Conservation (phyloP, 2,113 vertebrate species). For the Plecturocebus donacophilus region DNA sequence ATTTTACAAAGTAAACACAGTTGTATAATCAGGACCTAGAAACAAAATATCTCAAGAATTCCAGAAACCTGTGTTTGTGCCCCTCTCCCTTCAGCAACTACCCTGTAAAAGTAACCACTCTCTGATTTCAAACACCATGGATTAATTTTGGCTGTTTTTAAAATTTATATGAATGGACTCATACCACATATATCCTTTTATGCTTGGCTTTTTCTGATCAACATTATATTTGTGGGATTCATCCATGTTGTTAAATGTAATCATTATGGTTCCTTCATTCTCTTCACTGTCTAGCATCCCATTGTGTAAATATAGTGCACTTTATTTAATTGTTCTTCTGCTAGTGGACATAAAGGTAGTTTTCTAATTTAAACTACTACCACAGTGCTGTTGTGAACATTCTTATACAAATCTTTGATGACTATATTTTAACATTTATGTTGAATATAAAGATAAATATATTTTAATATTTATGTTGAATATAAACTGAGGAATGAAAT, state of each 20-base stretch:
- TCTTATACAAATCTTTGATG: neutral
- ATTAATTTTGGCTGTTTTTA: neutral
- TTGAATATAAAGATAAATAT: neutral
- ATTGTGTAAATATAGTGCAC: rapidly evolving
- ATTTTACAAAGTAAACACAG: neutral
- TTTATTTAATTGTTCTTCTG: neutral
- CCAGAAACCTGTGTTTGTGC: neutral
- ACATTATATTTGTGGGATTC: rapidly evolving
- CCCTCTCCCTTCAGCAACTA: neutral
- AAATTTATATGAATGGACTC: neutral
- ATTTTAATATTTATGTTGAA: neutral
- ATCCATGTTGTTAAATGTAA: rapidly evolving
- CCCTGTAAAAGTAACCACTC: neutral
- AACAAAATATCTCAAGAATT: neutral
- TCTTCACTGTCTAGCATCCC: rapidly evolving
- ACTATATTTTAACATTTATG: neutral
- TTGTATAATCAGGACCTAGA: neutral
- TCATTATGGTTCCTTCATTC: neutral
- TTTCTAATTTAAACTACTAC: neutral
- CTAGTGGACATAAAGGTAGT: neutral
- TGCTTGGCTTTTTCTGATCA: neutral
- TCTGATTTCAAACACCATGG: neutral
- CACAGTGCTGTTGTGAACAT: neutral
- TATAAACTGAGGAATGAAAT: neutral
- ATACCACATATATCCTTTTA: too few species aligned